A percentile compares a stretch with the other conserved stretches of the same genome.
These are phyloP conservation scores for Callithrix jacchus DNA, from an alignment of 2,113 vertebrate species.

Conservation along the genomic window DNA sequence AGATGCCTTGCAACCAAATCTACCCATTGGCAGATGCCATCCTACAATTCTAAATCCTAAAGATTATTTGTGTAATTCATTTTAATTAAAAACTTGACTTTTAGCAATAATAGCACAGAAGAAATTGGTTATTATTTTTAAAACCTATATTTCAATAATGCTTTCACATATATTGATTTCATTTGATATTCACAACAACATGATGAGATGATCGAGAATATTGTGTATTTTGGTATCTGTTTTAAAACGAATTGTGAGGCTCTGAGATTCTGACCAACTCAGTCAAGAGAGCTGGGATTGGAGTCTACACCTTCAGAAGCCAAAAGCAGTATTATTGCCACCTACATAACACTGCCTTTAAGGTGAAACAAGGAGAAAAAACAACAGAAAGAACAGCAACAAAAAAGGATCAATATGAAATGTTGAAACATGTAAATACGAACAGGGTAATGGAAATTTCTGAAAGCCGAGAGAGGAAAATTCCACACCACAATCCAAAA, in stretches of 20 bases:
- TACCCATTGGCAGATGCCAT: background rate
- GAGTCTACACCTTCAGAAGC: background rate
- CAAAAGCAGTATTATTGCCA: background rate
- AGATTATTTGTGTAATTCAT: background rate
- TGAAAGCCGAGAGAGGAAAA: background rate
- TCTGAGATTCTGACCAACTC: background rate
- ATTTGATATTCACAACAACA: background rate
- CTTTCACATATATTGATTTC: background rate
- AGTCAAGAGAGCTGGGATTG: background rate
- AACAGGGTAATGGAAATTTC: background rate
- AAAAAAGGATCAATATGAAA: background rate
- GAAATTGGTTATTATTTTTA: background rate
- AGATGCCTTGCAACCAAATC: background rate
- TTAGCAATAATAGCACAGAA: background rate
- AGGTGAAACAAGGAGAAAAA: background rate
- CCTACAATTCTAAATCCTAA: background rate
- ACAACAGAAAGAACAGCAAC: background rate
- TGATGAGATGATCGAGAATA: background rate
- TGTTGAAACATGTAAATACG: background rate
- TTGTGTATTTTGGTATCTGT: too few species aligned
- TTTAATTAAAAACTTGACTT: background rate
- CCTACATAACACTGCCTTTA: background rate
- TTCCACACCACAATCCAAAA: background rate
- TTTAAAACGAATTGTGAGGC: background rate
- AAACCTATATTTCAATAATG: background rate